Conservation (phyloP, 2,888 invertebrate species). For the Dynastes hyllus region DNA sequence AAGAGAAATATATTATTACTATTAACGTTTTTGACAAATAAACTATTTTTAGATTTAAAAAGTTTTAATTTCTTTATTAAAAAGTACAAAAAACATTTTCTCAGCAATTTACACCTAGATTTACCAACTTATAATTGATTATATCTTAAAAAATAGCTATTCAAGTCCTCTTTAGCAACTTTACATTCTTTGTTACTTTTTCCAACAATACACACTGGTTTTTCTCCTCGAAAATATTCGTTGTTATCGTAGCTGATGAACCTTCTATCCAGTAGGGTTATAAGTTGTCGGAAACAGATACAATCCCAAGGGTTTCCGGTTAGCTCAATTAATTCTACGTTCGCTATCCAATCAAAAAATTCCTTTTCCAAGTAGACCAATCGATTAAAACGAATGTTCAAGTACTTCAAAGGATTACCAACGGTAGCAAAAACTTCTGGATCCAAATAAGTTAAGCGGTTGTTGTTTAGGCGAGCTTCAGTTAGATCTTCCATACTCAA, state of each 20-base stretch:
- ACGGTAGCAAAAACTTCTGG: slow-evolving; percentile 54
- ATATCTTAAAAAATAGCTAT: not conserved
- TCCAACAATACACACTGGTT: slow-evolving; percentile 56
- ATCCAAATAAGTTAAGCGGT: slow-evolving; percentile 57
- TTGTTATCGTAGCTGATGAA: slow-evolving; percentile 51
- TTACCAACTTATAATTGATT: too few species aligned
- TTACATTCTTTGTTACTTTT: slow-evolving; percentile 29
- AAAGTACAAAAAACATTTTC: too few species aligned
- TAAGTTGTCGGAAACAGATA: slow-evolving; percentile 55
- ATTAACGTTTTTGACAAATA: too few species aligned
- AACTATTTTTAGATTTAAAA: too few species aligned
- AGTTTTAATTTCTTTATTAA: too few species aligned
- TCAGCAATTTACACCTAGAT: too few species aligned
- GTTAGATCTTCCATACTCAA: slow-evolving; percentile 56
- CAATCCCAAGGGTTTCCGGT: slow-evolving; percentile 60
- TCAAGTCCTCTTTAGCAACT: slow-evolving; percentile 3
- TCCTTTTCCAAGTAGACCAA: slow-evolving; percentile 56
- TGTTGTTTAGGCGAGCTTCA: slow-evolving; percentile 55
- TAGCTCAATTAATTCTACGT: slow-evolving; percentile 58
- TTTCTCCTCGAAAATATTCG: slow-evolving; percentile 56
- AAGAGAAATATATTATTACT: too few species aligned
- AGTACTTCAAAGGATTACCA: slow-evolving; percentile 53
- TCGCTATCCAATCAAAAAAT: slow-evolving; percentile 56
- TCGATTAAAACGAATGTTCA: slow-evolving; percentile 58
- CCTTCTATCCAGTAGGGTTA: slow-evolving; percentile 51